Conservation (phyloP, 2,797 vertebrate genomes). For the Potorous gilbertii region DNA sequence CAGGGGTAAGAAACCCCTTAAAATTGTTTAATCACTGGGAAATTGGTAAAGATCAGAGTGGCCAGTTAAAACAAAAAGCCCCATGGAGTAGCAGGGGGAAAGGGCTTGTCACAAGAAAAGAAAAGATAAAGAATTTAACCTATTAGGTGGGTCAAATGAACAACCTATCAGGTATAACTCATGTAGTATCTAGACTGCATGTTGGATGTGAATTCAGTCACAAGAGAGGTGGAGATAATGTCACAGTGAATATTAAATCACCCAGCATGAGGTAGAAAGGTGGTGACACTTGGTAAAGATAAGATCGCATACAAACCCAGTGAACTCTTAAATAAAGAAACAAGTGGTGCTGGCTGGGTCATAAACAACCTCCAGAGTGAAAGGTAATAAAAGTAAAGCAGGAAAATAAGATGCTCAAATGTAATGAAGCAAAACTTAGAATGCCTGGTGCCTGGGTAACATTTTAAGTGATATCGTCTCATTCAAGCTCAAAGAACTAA, state of each 20-base stretch:
- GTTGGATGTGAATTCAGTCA: conserved; percentile 60
- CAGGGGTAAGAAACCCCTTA: conserved; percentile 23
- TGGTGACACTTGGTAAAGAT: conserved; percentile 56
- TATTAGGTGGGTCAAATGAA: conserved; percentile 53
- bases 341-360: conserved; percentile 42
- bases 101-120: conserved; percentile 44
- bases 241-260: conserved; percentile 74
- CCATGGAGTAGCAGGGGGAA: conserved; percentile 12
- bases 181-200: conserved; percentile 45
- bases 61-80: neutral
- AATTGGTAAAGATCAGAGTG: neutral
- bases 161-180: conserved; percentile 60
- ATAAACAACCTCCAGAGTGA: conserved; percentile 63
- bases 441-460: conserved; percentile 39
- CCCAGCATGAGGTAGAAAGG: conserved; percentile 47
- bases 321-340: conserved; percentile 72
- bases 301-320: conserved; percentile 66
- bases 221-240: conserved; percentile 69
- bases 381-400: conserved; percentile 63
- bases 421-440: conserved; percentile 57
- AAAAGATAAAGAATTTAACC: conserved; percentile 59
- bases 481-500: neutral
- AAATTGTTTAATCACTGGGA: conserved; percentile 25
- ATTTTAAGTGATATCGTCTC: conserved; percentile 55
- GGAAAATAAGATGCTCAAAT: conserved; percentile 62